Evolutionary conservation across 2,888 invertebrate genomes (phyloP).

Genomic region (Euphydryas editha): DNA sequence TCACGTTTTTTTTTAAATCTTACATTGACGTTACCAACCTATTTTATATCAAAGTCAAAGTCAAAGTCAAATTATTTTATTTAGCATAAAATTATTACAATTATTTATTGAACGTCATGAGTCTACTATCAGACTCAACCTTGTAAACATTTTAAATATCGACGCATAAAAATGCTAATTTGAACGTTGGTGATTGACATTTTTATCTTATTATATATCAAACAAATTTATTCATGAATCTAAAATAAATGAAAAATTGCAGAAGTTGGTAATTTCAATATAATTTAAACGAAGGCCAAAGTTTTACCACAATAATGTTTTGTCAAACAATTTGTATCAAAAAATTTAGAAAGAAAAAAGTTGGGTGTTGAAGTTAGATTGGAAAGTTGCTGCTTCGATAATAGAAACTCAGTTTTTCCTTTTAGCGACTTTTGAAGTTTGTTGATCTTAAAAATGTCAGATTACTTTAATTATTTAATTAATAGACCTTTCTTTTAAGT

Average conservation of each 20-base stretch:
- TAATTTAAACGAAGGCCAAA: neutral
- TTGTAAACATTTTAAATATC: no score
- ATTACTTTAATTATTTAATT: neutral
- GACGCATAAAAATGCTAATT: no score
- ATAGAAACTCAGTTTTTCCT: conserved; percentile 21
- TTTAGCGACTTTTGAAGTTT: conserved; percentile 11
- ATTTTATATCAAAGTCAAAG: no score
- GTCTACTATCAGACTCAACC: no score
- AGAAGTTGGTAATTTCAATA: neutral
- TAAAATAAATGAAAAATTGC: neutral
- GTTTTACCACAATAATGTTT: conserved; percentile 2
- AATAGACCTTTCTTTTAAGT: neutral
- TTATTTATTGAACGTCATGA: no score
- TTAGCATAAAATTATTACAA: no score
- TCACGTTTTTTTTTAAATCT: no score
- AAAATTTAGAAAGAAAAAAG: conserved; percentile 35
- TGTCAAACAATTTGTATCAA: conserved; percentile 22
- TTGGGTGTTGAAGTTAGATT: conserved; percentile 39
- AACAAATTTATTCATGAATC: no score
- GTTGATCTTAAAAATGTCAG: conserved; percentile 1
- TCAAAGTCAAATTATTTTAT: no score
- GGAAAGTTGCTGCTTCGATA: conserved; percentile 39
- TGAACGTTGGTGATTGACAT: no score
- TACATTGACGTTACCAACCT: no score
- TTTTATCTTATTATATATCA: no score